Base-by-base conservation (phyloP, 2,888 invertebrate genomes). In the Andrena bucephala region DNA sequence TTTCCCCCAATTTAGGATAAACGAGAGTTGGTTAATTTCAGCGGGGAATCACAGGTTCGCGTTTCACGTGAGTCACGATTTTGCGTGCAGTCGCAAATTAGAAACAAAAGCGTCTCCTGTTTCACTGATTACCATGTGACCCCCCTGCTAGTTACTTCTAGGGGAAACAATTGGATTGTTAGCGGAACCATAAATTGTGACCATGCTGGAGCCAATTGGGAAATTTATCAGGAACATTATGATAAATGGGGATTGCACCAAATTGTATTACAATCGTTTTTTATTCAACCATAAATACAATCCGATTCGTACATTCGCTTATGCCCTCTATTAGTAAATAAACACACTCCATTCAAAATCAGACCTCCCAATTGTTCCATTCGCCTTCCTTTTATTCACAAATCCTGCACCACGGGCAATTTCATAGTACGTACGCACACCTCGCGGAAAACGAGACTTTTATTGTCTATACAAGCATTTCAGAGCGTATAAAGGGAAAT, bases 381-480 rank as follows among this genome's bases (percentile, higher is more conserved):
- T 29, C 73, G 3, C 8, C 20, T 27, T 29, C 20, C 5, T 10
- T n/a, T 27, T 27, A 8, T 48, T 65, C n/a, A 27, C 27, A 68
- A 63, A 77, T 36, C n/a, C 78, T 63, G 33, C 50, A 27, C 24
- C 36, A 10, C n/a, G 27, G 50, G 24, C 50, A 65, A 75, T 75
- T 31, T 24, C 60, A 10, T 67, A 62, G n/a, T 67, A 52, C 52
- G 52, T 52, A 20, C 27, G 36, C 62, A 68, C 65, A 60, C 27
- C 52, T 79, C 65, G 57, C 13, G 24, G 63, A 31, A 27, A 79
- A 79, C 69, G 50, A 71, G 24, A 52, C 20, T 59, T 66, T 81
- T 81, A 80, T 77, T 83, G 83, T 83, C 71, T 54, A 70, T 83
- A 36, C 42, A 77, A 83, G 68, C 82, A 75, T 82, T 83, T 83